A percentile compares a stretch with the other conserved stretches of the same genome.
Evolutionary conservation across 2,113 vertebrate genomes (phyloP).

Genomic region (Hydropotes inermis): DNA sequence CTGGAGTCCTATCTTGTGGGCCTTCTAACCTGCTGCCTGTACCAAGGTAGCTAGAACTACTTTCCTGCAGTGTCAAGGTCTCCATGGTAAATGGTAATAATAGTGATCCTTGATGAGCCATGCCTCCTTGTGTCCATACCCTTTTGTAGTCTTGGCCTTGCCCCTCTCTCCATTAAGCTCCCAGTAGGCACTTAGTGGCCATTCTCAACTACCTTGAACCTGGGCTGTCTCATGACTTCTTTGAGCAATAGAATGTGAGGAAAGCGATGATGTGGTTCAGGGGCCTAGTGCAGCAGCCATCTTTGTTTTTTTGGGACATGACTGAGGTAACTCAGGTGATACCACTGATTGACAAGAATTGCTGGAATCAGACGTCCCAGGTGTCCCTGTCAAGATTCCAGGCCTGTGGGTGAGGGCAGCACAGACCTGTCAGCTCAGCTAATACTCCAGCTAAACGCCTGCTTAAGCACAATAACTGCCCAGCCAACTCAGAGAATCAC

Average conservation of each 20-base stretch:
- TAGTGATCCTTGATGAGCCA: not conserved
- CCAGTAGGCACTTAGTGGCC: not conserved
- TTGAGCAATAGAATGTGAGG: not conserved
- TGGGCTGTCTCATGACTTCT: not conserved
- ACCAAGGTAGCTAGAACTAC: not conserved
- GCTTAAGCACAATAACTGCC: not conserved
- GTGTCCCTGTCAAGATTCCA: not conserved
- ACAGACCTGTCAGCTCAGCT: not conserved
- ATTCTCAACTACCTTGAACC: not conserved
- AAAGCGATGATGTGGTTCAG: not conserved
- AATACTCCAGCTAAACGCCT: not conserved
- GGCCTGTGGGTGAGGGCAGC: rapidly evolving
- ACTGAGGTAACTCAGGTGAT: not conserved
- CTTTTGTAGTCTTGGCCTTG: not conserved
- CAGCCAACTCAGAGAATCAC: not conserved
- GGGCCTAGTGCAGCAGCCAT: not conserved
- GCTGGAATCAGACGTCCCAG: not conserved
- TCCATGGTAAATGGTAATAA: not conserved
- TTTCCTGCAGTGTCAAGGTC: not conserved
- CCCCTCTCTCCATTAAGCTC: not conserved
- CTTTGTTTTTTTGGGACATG: not conserved
- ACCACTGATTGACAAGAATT: not conserved
- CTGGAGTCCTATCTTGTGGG: not conserved
- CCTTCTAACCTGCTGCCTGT: not conserved
- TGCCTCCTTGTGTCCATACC: not conserved